These are phyloP conservation scores for Acromyrmex heyeri DNA, from an alignment of 1,140 invertebrate genomes.

Conservation along the genomic window DNA sequence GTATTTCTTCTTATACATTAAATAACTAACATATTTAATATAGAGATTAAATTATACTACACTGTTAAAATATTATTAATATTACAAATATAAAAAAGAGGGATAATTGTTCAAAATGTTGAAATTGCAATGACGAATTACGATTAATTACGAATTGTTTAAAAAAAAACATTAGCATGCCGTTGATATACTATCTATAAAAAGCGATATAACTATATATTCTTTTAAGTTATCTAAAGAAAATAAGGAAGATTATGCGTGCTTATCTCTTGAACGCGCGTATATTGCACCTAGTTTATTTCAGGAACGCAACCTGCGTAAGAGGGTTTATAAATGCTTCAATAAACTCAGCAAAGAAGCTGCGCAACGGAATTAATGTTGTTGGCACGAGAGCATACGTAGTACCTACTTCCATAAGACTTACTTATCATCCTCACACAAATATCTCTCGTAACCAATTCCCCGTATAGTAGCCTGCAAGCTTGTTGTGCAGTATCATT, in stretches of 20 bases:
- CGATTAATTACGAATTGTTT: not conserved
- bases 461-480: not conserved
- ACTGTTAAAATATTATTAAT: not conserved
- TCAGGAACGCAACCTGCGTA: not conserved
- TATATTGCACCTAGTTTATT: not conserved
- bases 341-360: constrained; percentile 26
- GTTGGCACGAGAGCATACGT: constrained; percentile 7
- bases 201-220: not conserved
- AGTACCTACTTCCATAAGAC: constrained; percentile 28
- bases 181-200: not conserved
- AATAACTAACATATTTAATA: not conserved
- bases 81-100: too few relatives aligned
- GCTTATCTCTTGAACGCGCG: not conserved
- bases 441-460: constrained; percentile 40
- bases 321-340: constrained; percentile 26
- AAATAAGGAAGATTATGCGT: not conserved
- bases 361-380: constrained; percentile 24
- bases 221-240: not conserved
- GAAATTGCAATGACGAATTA: not conserved
- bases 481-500: not conserved
- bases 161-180: not conserved
- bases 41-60: not conserved
- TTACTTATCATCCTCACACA: constrained; percentile 34
- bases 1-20: not conserved
- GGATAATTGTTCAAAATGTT: not conserved